These are phyloP conservation scores for Cerastis leucographa DNA, from an alignment of 2,888 invertebrate genomes.

Conservation along the genomic window DNA sequence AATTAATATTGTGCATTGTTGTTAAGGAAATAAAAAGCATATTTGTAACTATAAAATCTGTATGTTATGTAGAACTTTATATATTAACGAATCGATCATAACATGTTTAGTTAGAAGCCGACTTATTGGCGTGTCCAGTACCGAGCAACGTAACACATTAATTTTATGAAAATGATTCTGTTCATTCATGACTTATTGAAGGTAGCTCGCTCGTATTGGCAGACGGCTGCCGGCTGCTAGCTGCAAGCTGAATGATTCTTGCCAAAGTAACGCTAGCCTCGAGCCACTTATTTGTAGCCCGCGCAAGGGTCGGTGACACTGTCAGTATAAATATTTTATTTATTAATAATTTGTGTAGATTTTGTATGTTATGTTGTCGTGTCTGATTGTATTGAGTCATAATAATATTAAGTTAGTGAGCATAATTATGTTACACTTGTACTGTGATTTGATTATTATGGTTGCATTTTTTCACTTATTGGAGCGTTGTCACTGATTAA, in stretches of 20 bases:
- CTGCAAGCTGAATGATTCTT: conserved; percentile 53
- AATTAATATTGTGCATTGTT: conserved; percentile 89
- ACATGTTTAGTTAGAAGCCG: conserved; percentile 80
- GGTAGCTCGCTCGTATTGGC: conserved; percentile 51
- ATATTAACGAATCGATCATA: conserved; percentile 79
- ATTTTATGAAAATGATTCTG: conserved; percentile 62
- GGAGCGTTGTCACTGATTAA: conserved; percentile 72
- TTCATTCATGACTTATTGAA: conserved; percentile 45
- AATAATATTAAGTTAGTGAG: conserved; percentile 86
- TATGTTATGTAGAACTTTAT: conserved; percentile 88
- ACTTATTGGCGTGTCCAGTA: conserved; percentile 74
- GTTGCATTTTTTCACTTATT: conserved; percentile 85
- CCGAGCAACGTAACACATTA: conserved; percentile 62
- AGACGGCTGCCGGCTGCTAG: conserved; percentile 27
- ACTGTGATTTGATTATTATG: conserved; percentile 89
- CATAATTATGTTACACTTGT: conserved; percentile 87
- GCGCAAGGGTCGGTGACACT: conserved; percentile 72
- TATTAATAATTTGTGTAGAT: conserved; percentile 81
- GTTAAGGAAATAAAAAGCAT: conserved; percentile 85
- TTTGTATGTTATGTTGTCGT: conserved; percentile 83
- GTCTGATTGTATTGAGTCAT: conserved; percentile 86
- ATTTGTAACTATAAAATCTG: conserved; percentile 86
- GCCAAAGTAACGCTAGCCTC: conserved; percentile 57
- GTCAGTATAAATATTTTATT: conserved; percentile 79
- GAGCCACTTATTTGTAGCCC: conserved; percentile 53